A percentile compares a stretch with the other conserved stretches of the same genome.
These are phyloP conservation scores for Botia almorhae DNA, from an alignment of 2,797 vertebrate species.

Conservation along the genomic window DNA sequence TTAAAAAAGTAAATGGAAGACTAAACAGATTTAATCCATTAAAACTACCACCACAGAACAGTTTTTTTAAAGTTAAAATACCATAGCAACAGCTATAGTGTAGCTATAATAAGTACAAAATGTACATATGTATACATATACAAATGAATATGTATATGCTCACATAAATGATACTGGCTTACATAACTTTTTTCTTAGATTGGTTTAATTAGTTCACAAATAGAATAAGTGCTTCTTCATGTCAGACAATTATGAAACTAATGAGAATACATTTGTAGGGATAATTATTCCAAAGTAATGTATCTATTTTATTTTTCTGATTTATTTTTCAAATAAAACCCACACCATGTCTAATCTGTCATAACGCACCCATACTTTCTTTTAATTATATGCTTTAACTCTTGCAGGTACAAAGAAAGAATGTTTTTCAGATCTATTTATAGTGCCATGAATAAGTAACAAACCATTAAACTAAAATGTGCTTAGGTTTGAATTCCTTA, in stretches of 20 bases:
- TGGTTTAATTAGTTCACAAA: neutral
- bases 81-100: neutral
- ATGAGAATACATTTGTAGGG: neutral
- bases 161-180: neutral
- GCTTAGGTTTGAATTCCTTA: neutral
- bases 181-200: neutral
- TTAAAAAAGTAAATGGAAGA: too few species aligned
- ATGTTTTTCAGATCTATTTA: neutral
- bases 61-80: neutral
- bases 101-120: neutral
- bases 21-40: too few species aligned
- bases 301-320: neutral
- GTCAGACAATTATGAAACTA: conserved; percentile 1
- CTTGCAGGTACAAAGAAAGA: neutral
- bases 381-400: neutral
- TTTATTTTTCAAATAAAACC: conserved; percentile 1
- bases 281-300: conserved; percentile 5
- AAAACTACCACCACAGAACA: too few species aligned
- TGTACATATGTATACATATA: neutral
- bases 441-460: neutral
- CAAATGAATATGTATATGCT: neutral
- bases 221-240: neutral
- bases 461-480: neutral
- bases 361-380: neutral
- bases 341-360: neutral